phyloP scores from a whole-genome alignment of 2,113 vertebrate genomes.

The Hemibagrus wyckioides region DNA sequence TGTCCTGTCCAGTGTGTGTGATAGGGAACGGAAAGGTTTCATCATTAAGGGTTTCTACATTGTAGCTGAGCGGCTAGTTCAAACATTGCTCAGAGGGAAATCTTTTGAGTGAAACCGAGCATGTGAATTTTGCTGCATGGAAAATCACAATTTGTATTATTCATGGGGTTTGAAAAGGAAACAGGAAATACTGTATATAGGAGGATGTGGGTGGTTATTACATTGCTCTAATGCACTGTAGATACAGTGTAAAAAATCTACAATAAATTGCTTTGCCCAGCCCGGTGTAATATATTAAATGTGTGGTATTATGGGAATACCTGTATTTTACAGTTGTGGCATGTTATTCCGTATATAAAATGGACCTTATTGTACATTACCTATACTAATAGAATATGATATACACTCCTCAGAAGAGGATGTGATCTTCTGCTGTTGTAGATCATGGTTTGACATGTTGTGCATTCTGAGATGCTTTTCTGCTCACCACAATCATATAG shows the following conservation, averaged over 20 bases:
- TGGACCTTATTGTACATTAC: not conserved
- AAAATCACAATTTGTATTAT: conserved; percentile 57
- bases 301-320: not conserved
- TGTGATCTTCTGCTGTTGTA: no score
- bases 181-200: conserved; percentile 20
- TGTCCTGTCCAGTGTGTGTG: conserved; percentile 68
- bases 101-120: conserved; percentile 69
- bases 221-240: not conserved
- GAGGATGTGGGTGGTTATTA: conserved; percentile 12
- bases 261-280: not conserved
- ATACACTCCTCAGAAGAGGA: not conserved
- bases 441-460: no score
- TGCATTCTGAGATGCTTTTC: no score
- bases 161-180: conserved; percentile 62
- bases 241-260: not conserved
- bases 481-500: no score
- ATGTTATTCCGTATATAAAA: not conserved
- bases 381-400: not conserved
- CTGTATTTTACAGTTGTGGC: not conserved
- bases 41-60: conserved; percentile 61
- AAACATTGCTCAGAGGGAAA: conserved; percentile 67
- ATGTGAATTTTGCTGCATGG: conserved; percentile 29
- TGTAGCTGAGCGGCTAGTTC: conserved; percentile 64
- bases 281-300: not conserved
- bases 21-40: conserved; percentile 62